phyloP scores from a whole-genome alignment of 2,888 invertebrate genomes.

The Harpalus rubripes region DNA sequence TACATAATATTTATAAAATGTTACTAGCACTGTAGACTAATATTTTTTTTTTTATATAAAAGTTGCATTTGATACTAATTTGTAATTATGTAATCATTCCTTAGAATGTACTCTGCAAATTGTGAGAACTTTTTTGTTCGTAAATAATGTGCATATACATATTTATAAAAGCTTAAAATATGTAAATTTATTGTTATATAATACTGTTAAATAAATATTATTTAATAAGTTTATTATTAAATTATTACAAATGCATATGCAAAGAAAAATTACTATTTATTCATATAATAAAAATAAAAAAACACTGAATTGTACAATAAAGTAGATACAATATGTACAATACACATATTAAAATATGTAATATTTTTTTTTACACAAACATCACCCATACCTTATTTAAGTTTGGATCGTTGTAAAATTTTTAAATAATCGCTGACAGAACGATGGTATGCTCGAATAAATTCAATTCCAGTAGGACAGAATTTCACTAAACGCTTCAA shows the following conservation, averaged over 20 bases:
- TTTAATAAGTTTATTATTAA: not conserved
- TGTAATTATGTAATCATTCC: not conserved
- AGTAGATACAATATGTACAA: too few species aligned
- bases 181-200: not conserved
- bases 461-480: constrained; percentile 65
- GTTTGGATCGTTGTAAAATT: not conserved
- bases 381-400: not conserved
- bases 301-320: not conserved
- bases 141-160: not conserved
- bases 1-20: constrained; percentile 1
- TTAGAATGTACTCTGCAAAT: not conserved
- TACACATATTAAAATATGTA: not conserved
- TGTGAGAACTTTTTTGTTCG: not conserved
- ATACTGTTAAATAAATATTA: not conserved
- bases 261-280: not conserved
- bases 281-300: not conserved
- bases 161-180: not conserved
- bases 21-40: not conserved
- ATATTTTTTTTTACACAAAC: not conserved
- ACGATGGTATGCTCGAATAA: constrained; percentile 66
- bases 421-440: constrained; percentile 57
- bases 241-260: not conserved
- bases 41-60: not conserved
- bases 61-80: not conserved
- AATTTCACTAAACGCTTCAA: constrained; percentile 59